Percentiles rank a stretch among this genome's conserved stretches.
These are phyloP conservation scores for Oryzias woworae DNA, from an alignment of 2,113 vertebrate genomes.

Conservation along the genomic window DNA sequence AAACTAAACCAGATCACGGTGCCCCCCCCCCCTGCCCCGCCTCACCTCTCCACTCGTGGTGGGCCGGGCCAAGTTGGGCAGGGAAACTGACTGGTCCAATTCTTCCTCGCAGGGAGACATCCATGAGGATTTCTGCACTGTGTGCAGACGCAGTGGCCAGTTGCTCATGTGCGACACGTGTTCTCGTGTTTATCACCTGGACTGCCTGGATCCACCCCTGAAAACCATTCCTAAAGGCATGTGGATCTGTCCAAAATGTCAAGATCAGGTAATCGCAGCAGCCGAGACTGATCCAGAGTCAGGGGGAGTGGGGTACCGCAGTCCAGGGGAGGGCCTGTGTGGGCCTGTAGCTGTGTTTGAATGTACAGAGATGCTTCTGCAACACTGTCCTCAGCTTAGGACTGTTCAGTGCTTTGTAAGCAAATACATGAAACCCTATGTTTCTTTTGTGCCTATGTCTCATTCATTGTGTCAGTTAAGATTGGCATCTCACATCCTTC, in stretches of 20 bases:
- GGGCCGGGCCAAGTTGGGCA: conserved; percentile 59
- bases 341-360: conserved; percentile 22
- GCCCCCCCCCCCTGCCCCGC: conserved; percentile 34
- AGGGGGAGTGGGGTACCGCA: conserved; percentile 52
- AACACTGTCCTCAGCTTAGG: conserved; percentile 50
- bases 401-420: conserved; percentile 80
- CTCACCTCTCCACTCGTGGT: conserved; percentile 50
- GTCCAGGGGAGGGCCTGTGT: conserved; percentile 31
- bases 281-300: conserved; percentile 48
- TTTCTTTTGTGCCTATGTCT: conserved; percentile 69
- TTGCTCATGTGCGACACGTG: conserved; percentile 99
- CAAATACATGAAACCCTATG: conserved; percentile 61
- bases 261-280: conserved; percentile 93
- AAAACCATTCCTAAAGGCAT: conserved; percentile 99
- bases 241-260: conserved; percentile 99
- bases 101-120: conserved; percentile 95
- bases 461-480: conserved; percentile 73
- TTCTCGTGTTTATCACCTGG: conserved; percentile 98
- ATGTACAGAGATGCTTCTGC: conserved; percentile 39
- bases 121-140: conserved; percentile 99
- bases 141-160: conserved; percentile 99
- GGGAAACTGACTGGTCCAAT: conserved; percentile 81
- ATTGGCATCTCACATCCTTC: conserved; percentile 73
- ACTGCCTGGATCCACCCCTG: conserved; percentile 98
- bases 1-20: conserved; percentile 42